Conservation (phyloP, 2,797 vertebrate genomes). For the Chrysocyon brachyurus region DNA sequence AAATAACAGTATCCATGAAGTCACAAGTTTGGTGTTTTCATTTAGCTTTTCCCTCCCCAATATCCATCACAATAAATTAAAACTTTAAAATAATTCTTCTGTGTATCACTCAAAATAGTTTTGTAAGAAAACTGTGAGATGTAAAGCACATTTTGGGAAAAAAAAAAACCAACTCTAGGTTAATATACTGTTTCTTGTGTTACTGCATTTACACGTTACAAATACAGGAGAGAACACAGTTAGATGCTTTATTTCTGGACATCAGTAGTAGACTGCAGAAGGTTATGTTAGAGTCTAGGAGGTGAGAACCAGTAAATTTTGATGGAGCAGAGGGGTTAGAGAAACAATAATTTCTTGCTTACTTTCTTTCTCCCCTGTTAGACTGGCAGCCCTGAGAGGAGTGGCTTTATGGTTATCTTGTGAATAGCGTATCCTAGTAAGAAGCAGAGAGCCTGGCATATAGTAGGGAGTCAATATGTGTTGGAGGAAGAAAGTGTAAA, state of each 20-base stretch:
- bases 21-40: background rate
- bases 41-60: background rate
- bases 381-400: background rate
- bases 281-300: background rate
- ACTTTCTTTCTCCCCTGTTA: background rate
- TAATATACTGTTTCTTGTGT: background rate
- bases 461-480: background rate
- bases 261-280: background rate
- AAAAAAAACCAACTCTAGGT: background rate
- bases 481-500: background rate
- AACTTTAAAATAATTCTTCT: background rate
- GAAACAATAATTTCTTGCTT: background rate
- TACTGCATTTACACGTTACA: background rate
- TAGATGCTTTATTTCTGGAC: background rate
- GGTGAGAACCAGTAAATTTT: background rate
- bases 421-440: background rate
- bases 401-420: background rate
- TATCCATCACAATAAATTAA: conserved; percentile 2
- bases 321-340: background rate
- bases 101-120: conserved; percentile 20
- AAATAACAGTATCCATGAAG: background rate
- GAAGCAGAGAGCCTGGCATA: background rate
- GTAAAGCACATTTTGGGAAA: conserved; percentile 3
- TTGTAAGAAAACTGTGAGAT: background rate
- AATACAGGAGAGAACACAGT: background rate